phyloP scores from a whole-genome alignment of 2,797 vertebrate genomes.

The Tinamus major region DNA sequence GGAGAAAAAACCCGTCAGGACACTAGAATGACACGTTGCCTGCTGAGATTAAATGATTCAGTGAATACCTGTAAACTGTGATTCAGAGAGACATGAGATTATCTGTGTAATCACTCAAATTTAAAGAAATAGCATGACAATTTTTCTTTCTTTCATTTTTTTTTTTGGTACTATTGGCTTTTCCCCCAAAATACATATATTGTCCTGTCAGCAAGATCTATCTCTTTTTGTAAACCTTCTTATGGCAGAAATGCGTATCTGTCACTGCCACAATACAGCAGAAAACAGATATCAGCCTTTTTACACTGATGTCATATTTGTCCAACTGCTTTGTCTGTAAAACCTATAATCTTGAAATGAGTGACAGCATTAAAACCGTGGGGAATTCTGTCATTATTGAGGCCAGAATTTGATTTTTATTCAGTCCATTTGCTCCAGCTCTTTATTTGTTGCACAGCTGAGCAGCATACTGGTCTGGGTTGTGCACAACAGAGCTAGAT shows the following conservation, averaged over 20 bases:
- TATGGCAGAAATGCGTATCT: constrained; percentile 1
- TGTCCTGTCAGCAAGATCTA: constrained; percentile 12
- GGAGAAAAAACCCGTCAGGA: constrained; percentile 4
- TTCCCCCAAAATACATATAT: background rate
- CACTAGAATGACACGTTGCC: background rate
- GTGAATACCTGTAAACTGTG: constrained; percentile 8
- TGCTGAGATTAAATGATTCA: constrained; percentile 12
- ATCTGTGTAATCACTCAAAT: constrained; percentile 38
- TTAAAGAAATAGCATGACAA: background rate
- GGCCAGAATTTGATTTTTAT: background rate
- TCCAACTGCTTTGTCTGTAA: constrained; percentile 40
- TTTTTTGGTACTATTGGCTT: background rate
- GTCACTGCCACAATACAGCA: constrained; percentile 9
- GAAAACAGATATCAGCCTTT: background rate
- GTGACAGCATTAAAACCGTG: constrained; percentile 19
- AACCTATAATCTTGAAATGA: constrained; percentile 51
- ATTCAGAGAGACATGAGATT: background rate
- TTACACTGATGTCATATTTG: background rate
- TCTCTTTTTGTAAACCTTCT: constrained; percentile 14
- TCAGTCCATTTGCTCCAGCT: background rate
- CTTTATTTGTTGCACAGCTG: background rate
- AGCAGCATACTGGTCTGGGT: background rate
- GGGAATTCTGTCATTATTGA: constrained; percentile 10
- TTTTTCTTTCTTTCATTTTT: background rate
- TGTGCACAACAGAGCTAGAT: background rate